A percentile compares a stretch with the other conserved stretches of the same genome.
Conservation (phyloP, 2,888 invertebrate species). For the Tachina fera region DNA sequence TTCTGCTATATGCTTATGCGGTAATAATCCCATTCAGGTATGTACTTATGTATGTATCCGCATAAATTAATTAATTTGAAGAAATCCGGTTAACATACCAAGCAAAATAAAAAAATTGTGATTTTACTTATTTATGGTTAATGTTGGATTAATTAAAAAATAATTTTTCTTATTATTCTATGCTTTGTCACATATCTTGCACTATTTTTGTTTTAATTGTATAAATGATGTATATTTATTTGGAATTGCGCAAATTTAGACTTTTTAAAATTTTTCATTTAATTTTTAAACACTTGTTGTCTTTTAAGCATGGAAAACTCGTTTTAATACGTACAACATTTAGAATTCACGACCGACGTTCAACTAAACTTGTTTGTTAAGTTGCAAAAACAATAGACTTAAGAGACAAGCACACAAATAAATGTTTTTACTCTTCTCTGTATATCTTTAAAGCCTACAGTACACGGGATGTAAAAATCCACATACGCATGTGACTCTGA, state of each 20-base stretch:
- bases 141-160: background rate
- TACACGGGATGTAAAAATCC: no score
- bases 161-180: no score
- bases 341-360: background rate
- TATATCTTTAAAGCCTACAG: no score
- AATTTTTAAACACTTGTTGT: background rate
- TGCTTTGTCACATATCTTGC: background rate
- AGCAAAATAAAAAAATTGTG: background rate
- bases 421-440: no score
- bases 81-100: slow-evolving; percentile 37
- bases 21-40: background rate
- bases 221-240: slow-evolving; percentile 5
- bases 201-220: background rate
- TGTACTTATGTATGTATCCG: background rate
- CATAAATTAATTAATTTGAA: background rate
- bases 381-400: no score
- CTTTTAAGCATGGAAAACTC: background rate
- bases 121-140: background rate
- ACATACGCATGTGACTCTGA: no score
- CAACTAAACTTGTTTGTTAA: slow-evolving; percentile 36
- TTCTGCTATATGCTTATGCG: background rate
- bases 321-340: background rate
- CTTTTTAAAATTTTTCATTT: slow-evolving; percentile 40
- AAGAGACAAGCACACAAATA: no score
- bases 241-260: background rate